A percentile compares a stretch with the other conserved stretches of the same genome.
Conservation (phyloP, 2,888 invertebrate species). For the Pristionchus maxplancki region DNA sequence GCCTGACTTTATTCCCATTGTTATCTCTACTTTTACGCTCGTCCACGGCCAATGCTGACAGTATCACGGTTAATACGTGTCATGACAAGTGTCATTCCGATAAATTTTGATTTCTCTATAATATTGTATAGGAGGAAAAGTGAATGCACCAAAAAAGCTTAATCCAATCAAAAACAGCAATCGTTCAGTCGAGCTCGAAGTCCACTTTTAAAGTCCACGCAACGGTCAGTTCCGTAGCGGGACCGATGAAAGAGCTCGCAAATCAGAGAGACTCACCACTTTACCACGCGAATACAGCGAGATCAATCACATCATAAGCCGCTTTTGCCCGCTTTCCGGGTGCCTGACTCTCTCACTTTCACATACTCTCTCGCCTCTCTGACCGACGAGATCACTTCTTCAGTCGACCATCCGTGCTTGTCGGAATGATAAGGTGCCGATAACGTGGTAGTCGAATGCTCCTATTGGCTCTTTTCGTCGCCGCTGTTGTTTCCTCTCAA, state of each 20-base stretch:
- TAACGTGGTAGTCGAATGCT: background rate
- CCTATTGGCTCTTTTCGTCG: background rate
- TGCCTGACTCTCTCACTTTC: background rate
- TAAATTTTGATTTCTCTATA: too few relatives aligned
- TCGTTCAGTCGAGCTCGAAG: too few relatives aligned
- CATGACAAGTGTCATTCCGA: background rate
- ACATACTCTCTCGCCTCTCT: background rate
- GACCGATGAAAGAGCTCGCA: background rate
- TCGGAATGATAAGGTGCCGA: background rate
- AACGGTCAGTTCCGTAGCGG: background rate
- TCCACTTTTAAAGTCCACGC: too few relatives aligned
- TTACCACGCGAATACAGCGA: background rate
- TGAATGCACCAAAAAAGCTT: too few relatives aligned
- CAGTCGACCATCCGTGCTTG: background rate
- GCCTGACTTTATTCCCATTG: too few relatives aligned
- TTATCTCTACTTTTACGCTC: too few relatives aligned
- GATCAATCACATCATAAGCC: background rate
- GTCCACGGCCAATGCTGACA: too few relatives aligned
- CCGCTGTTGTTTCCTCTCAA: background rate
- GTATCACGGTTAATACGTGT: background rate
- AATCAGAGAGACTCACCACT: background rate
- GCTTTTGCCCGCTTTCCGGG: background rate
- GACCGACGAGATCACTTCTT: background rate
- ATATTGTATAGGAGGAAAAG: too few relatives aligned
- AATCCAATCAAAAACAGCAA: background rate